Evolutionary conservation across 1,140 invertebrate genomes (phyloP), one percentile per base, ranked within the genome.

Genomic region (Papilio dardanus): DNA sequence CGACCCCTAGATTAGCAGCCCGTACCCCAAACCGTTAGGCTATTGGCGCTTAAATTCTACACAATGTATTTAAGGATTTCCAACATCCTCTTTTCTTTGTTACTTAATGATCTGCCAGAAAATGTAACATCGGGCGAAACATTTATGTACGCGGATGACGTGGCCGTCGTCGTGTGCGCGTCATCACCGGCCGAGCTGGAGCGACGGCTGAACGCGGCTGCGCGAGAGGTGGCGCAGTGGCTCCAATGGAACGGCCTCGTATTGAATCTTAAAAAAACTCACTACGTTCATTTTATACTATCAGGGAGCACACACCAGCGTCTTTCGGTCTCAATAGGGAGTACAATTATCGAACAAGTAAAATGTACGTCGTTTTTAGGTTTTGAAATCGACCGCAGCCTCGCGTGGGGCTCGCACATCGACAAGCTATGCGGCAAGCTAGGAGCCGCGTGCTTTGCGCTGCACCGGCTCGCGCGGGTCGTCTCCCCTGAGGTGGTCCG

Each of bases 141-240:
- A n/a, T n/a, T n/a, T n/a, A n/a, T n/a, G n/a, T n/a, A n/a, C n/a
- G n/a, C n/a, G n/a, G n/a, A n/a, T n/a, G n/a, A n/a, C n/a, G n/a
- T n/a, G n/a, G n/a, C n/a, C n/a, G n/a, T n/a, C n/a, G n/a, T n/a
- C n/a, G n/a, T n/a, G n/a, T n/a, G n/a, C n/a, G n/a, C n/a, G n/a
- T n/a, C n/a, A n/a, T n/a, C n/a, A n/a, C n/a, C n/a, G n/a, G n/a
- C n/a, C n/a, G n/a, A 50, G 46, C 46, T 58, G 12, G 54, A 58
- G 10, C 54, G 10, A 2, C 54, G 54, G 54, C 54, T 58, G 54
- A 21, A 58, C 54, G n/a, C 24, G 54, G n/a, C 54, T 19, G 54
- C 54, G 54, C 54, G 24, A 2, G 16, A 58, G 54, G 54, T 58
- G 7, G 54, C 54, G 54, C 54, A 58, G 54, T 58, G 54, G 54